Base-by-base conservation (phyloP, 2,113 vertebrate species). In the Enhydra lutris region DNA sequence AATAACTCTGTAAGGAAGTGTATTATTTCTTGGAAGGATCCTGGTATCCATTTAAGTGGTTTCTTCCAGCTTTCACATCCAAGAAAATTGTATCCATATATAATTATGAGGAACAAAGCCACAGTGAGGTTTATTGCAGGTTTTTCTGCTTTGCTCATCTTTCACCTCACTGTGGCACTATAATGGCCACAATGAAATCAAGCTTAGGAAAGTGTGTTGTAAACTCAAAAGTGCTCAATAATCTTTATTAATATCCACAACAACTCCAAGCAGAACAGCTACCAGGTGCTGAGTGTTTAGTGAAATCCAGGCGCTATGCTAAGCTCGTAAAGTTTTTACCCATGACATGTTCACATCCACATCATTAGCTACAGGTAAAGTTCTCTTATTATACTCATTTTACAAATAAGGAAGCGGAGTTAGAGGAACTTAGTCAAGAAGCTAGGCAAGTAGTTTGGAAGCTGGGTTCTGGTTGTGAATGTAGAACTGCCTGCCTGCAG, bases 11-110 rank as follows among this genome's bases (percentile, higher is more conserved):
- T 86, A 88, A 97, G 96, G 97, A 98, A 96, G 91, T 96, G 57
- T 96, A 89, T 97, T 98, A 96, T 95, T 97, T 98, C 97, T 97
- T 96, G 96, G 97, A 97, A 95, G 52, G 39, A 79, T 95, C 76
- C 45, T 93, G 39, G 73, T 97, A 61, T 93, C 47, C 71, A 91
- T 94, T 95, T 90, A 98, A 97, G 94, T 97, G 91, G 93, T 97
- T 96, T 97, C 92, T 95, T 96, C 67, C 52, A 96, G 52, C 69
- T 94, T 94, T 92, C 82, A 57, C 42, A 74, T 95, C 45, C 81
- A 94, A 94, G 95, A 95, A 96, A 92, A 91, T 71, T 96, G 89
- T 94, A 67, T 89, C 73, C 91, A 11, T 92, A 55, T 93, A 52
- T 97, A 96, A 96, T 95, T 91, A 47, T 26, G 84, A 97, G 84